A percentile compares a stretch with the other conserved stretches of the same genome.
These are phyloP conservation scores for Equus przewalskii DNA, from an alignment of 2,113 vertebrate genomes.

Conservation along the genomic window DNA sequence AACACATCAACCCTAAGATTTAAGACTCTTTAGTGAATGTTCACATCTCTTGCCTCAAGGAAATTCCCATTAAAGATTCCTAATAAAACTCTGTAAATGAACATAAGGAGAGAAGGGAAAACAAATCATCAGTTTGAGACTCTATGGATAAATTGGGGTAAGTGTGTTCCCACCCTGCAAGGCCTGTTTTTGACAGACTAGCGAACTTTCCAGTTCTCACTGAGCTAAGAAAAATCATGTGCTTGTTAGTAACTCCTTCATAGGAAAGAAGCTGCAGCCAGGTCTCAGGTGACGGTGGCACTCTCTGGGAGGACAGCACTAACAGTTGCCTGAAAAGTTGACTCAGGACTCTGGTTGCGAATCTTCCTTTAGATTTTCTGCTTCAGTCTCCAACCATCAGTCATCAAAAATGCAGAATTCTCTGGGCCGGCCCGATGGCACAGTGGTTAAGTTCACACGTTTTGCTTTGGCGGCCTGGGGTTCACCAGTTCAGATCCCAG, in stretches of 20 bases:
- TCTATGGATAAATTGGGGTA: not conserved
- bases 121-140: not conserved
- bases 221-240: not conserved
- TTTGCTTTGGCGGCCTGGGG: too few species aligned
- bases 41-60: not conserved
- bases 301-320: not conserved
- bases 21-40: not conserved
- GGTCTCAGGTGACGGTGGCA: not conserved
- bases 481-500: too few species aligned
- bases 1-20: not conserved
- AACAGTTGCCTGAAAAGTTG: not conserved
- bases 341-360: not conserved
- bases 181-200: not conserved
- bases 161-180: too few species aligned
- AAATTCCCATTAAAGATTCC: not conserved
- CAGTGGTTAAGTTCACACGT: too few species aligned
- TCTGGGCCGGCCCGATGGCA: not conserved
- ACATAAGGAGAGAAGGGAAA: not conserved
- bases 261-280: not conserved
- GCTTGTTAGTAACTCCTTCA: not conserved
- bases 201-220: not conserved
- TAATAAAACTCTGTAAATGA: not conserved
- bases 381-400: not conserved
- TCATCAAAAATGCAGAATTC: constrained; percentile 39
- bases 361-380: constrained; percentile 29